phyloP scores from a whole-genome alignment of 2,888 invertebrate genomes.

The Megamerina dolium region DNA sequence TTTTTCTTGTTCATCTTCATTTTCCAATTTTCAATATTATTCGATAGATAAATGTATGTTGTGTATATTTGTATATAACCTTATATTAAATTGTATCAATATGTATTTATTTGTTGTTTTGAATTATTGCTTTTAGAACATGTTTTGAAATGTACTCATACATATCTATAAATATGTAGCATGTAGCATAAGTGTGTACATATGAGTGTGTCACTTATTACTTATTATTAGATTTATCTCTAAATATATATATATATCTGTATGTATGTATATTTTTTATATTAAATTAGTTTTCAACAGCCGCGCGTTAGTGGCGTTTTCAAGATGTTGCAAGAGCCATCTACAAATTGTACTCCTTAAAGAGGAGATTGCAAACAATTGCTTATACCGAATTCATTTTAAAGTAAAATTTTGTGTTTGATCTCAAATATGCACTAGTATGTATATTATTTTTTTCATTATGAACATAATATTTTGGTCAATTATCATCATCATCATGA shows the following conservation, averaged over 20 bases:
- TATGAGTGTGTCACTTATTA: too few relatives aligned
- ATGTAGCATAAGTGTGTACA: too few relatives aligned
- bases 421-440: neutral
- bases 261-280: conserved; percentile 5
- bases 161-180: conserved; percentile 27
- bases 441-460: neutral
- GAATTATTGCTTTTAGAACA: conserved; percentile 49
- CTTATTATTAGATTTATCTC: conserved; percentile 4
- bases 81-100: conserved; percentile 12
- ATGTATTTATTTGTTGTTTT: conserved; percentile 33
- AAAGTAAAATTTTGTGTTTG: neutral
- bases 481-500: too few relatives aligned
- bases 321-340: conserved; percentile 1
- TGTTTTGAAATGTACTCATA: conserved; percentile 47
- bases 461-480: neutral
- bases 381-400: conserved; percentile 1
- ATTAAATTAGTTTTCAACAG: conserved; percentile 1
- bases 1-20: conserved; percentile 12
- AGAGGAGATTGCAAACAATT: conserved; percentile 3
- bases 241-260: conserved; percentile 22
- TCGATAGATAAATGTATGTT: conserved; percentile 18
- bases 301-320: too few relatives aligned
- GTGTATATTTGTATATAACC: conserved; percentile 26
- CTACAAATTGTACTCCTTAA: conserved; percentile 1
- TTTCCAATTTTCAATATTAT: conserved; percentile 13